Base-by-base conservation (phyloP, 2,888 invertebrate genomes). In the Torymus tubicola region DNA sequence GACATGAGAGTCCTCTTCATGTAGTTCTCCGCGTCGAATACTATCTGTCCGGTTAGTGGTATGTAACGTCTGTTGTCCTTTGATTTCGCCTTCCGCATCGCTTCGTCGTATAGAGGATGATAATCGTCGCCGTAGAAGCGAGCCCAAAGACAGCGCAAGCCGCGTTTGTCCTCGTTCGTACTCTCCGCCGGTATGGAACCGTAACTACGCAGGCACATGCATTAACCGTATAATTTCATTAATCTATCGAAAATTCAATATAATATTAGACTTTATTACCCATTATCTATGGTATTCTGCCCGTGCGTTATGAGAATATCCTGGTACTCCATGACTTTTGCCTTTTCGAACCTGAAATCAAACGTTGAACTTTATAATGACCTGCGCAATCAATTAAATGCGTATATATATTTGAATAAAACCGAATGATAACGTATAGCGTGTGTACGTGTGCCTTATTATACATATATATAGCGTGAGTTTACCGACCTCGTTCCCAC, bases 311-410 rank as follows among this genome's bases (percentile, higher is more conserved):
- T 89, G 0, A 94, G 84, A 11, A 94, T 91, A 65, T 94, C 94
- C 83, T 94, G 93, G 85, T 92, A 93, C 77, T 94, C 94, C 94
- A 94, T 94, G 0, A 92, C 91, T 21, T 89, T 88, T 2, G 88
- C 86, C 18, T 93, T 92, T 82, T 92, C 89, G 82, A 94, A 92
- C 57, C 94, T 90, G 11, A 77, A 70, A 78, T 3, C 60, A 72
- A 8, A 57, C 76, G 42, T 61, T 14, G 5, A 10, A 42, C 5
- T 31, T 2, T 31, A 31, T 5, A 5, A 31, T 31, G 3, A 5
- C 31, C 5, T 31, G 4, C 4, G 31, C 5, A 31, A 31, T 31
- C 31, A 31, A 31, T 31, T 31, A 31, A 5, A 3, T 2, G 3
- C 24, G 24, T 24, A 31, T 31, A 5, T 5, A 5, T 31, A 4